phyloP scores from a whole-genome alignment of 2,888 invertebrate genomes.

The Blera fallax region DNA sequence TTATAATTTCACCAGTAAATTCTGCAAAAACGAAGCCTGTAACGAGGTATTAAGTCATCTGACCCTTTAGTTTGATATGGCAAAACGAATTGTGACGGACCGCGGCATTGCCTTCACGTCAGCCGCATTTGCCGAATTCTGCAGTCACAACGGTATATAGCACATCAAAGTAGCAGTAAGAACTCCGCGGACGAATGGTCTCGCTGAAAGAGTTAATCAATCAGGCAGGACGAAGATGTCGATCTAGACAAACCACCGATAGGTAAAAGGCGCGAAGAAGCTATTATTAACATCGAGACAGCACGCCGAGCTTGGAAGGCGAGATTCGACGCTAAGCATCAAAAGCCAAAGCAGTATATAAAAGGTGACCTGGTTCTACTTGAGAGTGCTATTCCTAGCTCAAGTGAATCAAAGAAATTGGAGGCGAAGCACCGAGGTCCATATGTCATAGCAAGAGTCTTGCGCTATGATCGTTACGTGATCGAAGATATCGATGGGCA shows the following conservation, averaged over 20 bases:
- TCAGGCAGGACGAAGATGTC: not conserved
- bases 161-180: not conserved
- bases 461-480: slow-evolving; percentile 5
- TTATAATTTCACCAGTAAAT: no score
- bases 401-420: slow-evolving; percentile 22
- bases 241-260: no score
- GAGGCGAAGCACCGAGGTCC: not conserved
- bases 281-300: not conserved
- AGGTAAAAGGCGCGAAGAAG: not conserved
- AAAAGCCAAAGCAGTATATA: not conserved
- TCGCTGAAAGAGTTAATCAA: not conserved
- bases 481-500: not conserved
- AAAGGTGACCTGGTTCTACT: not conserved
- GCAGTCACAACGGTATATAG: not conserved
- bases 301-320: not conserved
- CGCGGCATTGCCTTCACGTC: not conserved
- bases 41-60: no score
- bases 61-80: no score
- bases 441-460: not conserved
- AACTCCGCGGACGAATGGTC: not conserved
- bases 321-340: not conserved
- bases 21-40: no score
- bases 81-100: not conserved
- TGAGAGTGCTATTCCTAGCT: not conserved
- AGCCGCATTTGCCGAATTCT: not conserved